Base-by-base conservation (phyloP, 2,888 invertebrate species). In the Eristalis tenax region DNA sequence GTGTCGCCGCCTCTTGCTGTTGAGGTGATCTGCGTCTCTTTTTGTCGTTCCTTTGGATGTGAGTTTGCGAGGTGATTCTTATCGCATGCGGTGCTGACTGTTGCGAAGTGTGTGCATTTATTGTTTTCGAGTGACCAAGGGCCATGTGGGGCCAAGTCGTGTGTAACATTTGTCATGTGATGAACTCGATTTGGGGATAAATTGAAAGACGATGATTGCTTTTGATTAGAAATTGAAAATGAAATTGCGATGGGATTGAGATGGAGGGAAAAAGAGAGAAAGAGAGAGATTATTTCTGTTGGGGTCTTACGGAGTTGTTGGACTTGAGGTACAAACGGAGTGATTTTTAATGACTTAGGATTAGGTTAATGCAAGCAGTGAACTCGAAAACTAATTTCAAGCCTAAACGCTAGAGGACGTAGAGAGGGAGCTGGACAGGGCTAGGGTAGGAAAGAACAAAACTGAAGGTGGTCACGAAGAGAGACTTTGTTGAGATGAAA, bases 121-220 rank as follows among this genome's bases (percentile, higher is more conserved):
- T 83, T 75, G 59, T 70, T 75, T 82, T 43, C 57, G 69, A 81
- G 74, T 86, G 85, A 86, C 81, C 85, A 86, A 18, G 22, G 82
- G 82, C 82, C 77, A 74, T 28, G 13, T 57, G 38, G 70, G 85
- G 74, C 70, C 78, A 86, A 86, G 78, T 83, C 86, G 82, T 86
- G 86, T 78, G 78, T 79, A 83, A 79, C 68, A 82, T 86, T 86
- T 86, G 82, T 86, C 86, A 79, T 79, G 65, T 68, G 82, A 75
- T 86, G 78, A 86, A 86, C 82, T 71, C 43, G 74, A 86, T 86
- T 86, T 75, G 70, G 57, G 64, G 64, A 64, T 79, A 75, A 75
- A 70, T 79, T 74, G 59, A 43, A 76, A 59, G 57, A 32, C 32
- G 40, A 57, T 59, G 26, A 59, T 23, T 26, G 63, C 26, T 57